phyloP scores from a whole-genome alignment of 1,140 invertebrate genomes.

The Microplitis mediator region DNA sequence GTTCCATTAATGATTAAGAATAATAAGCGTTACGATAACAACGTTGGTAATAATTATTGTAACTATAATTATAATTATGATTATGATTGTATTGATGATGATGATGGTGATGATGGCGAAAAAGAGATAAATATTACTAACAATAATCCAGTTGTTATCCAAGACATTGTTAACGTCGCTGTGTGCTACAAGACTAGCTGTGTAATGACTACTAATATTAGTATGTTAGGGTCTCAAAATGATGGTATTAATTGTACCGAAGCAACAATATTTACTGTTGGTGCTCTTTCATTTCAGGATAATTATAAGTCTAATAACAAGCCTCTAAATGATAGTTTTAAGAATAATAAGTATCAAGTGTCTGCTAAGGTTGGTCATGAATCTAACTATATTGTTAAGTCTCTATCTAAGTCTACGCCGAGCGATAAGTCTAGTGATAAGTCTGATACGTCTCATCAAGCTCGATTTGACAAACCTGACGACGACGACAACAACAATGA shows the following conservation, averaged over 20 bases:
- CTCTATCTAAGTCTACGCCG: constrained; percentile 58
- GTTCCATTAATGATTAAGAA: constrained; percentile 60
- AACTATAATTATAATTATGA: constrained; percentile 38
- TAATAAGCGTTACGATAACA: constrained; percentile 48
- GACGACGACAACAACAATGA: constrained; percentile 33
- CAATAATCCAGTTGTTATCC: constrained; percentile 47
- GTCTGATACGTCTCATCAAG: constrained; percentile 46
- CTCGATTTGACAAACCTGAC: constrained; percentile 46
- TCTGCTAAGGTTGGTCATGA: constrained; percentile 45
- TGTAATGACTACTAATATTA: constrained; percentile 56
- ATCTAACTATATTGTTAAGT: constrained; percentile 55
- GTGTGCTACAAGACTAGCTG: constrained; percentile 58
- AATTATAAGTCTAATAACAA: constrained; percentile 60
- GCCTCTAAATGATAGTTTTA: constrained; percentile 60
- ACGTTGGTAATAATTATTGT: constrained; percentile 36
- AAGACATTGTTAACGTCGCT: constrained; percentile 52
- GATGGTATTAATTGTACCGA: constrained; percentile 62
- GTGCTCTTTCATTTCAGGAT: constrained; percentile 65
- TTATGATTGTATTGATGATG: constrained; percentile 26
- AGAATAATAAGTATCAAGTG: constrained; percentile 49
- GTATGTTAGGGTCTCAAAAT: constrained; percentile 57
- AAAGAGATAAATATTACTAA: constrained; percentile 43
- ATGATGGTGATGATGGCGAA: constrained; percentile 15
- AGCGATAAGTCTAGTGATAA: constrained; percentile 57
- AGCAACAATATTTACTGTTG: constrained; percentile 64